Percentiles rank a stretch among this genome's conserved stretches.
Conservation (phyloP, 2,113 vertebrate genomes). For the Etia nguti region DNA sequence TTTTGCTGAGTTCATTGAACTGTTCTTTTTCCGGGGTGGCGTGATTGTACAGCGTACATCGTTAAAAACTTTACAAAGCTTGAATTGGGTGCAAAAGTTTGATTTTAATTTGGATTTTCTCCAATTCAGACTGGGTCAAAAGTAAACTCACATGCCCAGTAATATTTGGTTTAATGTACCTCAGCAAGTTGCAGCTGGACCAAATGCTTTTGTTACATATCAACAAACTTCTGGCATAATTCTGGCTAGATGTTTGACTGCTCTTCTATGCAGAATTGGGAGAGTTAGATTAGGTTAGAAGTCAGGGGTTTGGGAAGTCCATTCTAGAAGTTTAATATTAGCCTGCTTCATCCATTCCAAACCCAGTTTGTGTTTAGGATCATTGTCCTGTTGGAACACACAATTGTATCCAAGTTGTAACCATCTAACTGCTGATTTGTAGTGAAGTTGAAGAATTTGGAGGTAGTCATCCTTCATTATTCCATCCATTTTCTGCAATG, state of each 20-base stretch:
- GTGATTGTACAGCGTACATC: neutral
- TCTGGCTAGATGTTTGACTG: neutral
- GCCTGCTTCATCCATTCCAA: neutral
- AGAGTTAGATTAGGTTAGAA: neutral
- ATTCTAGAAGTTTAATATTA: neutral
- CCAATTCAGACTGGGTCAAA: neutral
- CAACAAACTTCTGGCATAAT: neutral
- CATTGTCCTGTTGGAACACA: neutral
- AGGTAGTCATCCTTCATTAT: neutral
- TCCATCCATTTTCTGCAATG: neutral
- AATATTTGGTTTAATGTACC: neutral
- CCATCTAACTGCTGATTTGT: neutral
- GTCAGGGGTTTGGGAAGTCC: neutral
- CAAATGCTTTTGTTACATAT: neutral
- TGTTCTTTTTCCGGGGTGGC: neutral
- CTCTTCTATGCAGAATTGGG: neutral
- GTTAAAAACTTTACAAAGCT: neutral
- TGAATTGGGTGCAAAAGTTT: neutral
- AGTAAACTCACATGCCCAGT: neutral
- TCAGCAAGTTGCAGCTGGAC: neutral
- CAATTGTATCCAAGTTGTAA: neutral
- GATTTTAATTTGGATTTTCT: neutral
- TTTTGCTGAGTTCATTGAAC: neutral
- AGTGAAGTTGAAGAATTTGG: neutral
- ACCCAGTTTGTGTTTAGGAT: neutral